Evolutionary conservation across 2,888 invertebrate species (phyloP).

Genomic region (Cylloceria caligata): DNA sequence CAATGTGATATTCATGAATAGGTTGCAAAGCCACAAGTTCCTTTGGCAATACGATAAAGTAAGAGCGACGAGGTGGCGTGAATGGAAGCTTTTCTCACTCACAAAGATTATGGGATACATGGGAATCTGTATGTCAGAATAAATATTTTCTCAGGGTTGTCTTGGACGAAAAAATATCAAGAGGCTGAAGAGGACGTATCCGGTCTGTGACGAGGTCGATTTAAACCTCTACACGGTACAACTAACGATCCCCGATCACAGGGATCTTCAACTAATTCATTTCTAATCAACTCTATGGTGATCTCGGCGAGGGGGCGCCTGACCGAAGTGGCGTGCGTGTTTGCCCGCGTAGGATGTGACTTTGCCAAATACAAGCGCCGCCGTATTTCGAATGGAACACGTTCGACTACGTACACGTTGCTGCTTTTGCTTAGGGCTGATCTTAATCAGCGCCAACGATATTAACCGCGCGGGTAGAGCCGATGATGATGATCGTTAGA

Average conservation of each 20-base stretch:
- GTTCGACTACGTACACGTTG: neutral
- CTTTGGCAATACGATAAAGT: too few relatives aligned
- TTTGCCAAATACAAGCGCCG: constrained; percentile 67
- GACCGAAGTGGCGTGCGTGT: constrained; percentile 10
- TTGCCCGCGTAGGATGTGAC: constrained; percentile 62
- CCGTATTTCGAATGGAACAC: constrained; percentile 42
- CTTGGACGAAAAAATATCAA: constrained; percentile 39
- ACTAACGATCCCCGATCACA: constrained; percentile 49
- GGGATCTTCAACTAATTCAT: constrained; percentile 73
- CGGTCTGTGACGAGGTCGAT: constrained; percentile 61
- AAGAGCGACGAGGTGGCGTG: too few relatives aligned
- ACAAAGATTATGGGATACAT: neutral
- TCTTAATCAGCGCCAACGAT: constrained; percentile 74
- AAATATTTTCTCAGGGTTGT: constrained; percentile 26
- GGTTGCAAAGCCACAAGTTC: too few relatives aligned
- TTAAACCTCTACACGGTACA: neutral
- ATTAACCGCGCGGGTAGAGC: constrained; percentile 67
- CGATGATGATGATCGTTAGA: constrained; percentile 72
- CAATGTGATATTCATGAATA: too few relatives aligned
- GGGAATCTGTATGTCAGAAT: constrained; percentile 23
- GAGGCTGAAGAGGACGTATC: constrained; percentile 57
- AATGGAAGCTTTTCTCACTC: constrained; percentile 20
- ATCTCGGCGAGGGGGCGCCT: constrained; percentile 29
- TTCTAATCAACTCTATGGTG: constrained; percentile 69
- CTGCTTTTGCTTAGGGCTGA: constrained; percentile 65